Conservation (phyloP, 2,888 invertebrate genomes). For the Atethmia centrago region DNA sequence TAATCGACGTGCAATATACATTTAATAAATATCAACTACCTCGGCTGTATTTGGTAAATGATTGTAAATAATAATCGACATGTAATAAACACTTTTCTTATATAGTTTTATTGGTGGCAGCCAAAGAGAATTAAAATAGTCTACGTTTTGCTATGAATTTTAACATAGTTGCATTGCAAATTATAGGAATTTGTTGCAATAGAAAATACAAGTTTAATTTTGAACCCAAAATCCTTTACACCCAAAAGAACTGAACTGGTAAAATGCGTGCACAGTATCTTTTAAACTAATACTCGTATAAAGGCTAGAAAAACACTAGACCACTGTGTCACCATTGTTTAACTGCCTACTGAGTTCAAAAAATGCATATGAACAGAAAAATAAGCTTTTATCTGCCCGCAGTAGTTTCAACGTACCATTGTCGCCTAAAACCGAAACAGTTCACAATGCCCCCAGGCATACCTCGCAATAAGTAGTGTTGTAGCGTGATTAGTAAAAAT, state of each 20-base stretch:
- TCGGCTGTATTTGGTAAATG: no score
- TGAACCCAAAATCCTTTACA: neutral
- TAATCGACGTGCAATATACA: no score
- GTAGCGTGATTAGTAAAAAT: constrained; percentile 4
- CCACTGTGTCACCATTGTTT: neutral
- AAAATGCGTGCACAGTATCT: neutral
- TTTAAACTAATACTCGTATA: neutral
- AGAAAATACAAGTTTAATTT: no score
- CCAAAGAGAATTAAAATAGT: no score
- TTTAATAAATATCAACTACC: no score
- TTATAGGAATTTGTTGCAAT: no score
- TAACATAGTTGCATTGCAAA: neutral
- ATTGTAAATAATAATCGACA: no score
- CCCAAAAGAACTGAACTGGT: no score
- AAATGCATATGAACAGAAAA: constrained; percentile 13
- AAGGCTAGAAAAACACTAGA: neutral
- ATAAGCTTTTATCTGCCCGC: neutral
- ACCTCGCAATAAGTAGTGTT: constrained; percentile 33
- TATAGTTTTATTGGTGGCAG: no score
- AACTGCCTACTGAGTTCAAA: neutral
- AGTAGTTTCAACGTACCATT: constrained; percentile 24
- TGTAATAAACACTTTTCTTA: no score
- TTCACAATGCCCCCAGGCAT: constrained; percentile 23
- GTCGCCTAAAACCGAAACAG: constrained; percentile 32
- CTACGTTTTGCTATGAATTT: neutral